Base-by-base conservation (phyloP, 37 sponge, comb jelly and placozoan genomes). In the Ephydatia muelleri region DNA sequence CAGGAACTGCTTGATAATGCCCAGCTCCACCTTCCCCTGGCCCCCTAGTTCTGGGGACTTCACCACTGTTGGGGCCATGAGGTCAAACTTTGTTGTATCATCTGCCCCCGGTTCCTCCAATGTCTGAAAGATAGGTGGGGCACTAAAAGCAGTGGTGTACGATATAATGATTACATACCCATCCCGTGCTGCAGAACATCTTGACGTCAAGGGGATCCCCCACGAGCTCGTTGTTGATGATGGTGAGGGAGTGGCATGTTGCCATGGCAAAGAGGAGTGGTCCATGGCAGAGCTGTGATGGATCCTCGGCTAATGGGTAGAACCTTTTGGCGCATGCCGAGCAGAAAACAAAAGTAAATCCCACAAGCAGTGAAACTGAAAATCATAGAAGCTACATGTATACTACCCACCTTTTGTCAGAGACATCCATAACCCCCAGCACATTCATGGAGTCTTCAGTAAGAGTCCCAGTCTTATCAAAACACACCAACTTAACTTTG, bases 391-490 rank as follows among this genome's bases (percentile, higher is more conserved):
- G 16, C 19, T 13, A 1, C 1, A 14, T 19, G 19, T 21, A 5
- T 4, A 11, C 12, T 14, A 57, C 57, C 16, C 19, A 57, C 57
- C 1, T 57, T 14, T 11, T 57, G 29, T 32, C 67, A 0, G 32
- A 31, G 3, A 33, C 77, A 21, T 88, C 91, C 30, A 40, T 79
- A 14, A 93, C 93, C 36, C 93, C 93, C 12, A 70, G 67, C 31
- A 95, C 49, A 32, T 90, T 89, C 75, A 97, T 72, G 25, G 88
- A 84, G 68, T 97, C 98, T 70, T 97, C 95, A 31, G 98, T 97
- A 16, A 97, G 93, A 30, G 98, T 97, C 12, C 98, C 98, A 2
- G 98, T 97, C 88, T 97, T 97, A 74, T 97, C 95, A 87, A 97
- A 97, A 85, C 98, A 97, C 80, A 90, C 93, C 74, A 88, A 49